These are phyloP conservation scores for Mesorhabditis sp. DNA, from an alignment of 2,888 invertebrate genomes.

Conservation along the genomic window DNA sequence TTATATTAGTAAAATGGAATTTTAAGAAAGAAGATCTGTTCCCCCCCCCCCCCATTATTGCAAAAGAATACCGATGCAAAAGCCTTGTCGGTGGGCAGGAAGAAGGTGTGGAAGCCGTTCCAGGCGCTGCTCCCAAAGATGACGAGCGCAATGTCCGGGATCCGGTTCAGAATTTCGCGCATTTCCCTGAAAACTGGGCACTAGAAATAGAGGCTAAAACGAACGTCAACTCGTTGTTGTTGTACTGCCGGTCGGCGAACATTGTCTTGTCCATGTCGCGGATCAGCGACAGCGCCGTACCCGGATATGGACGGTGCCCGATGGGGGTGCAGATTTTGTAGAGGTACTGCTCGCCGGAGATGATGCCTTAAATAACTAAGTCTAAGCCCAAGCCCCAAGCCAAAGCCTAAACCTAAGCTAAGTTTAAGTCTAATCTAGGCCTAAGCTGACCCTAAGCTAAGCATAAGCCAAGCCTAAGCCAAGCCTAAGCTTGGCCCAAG, in stretches of 20 bases:
- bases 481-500: background rate
- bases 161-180: conserved; percentile 54
- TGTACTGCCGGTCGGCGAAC: conserved; percentile 55
- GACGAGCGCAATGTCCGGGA: conserved; percentile 56
- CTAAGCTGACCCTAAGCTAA: background rate
- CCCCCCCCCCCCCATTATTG: too few relatives aligned
- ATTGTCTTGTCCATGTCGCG: conserved; percentile 47
- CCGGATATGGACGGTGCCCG: conserved; percentile 53
- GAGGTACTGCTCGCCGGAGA: conserved; percentile 57
- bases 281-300: conserved; percentile 54
- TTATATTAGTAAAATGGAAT: background rate
- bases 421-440: background rate
- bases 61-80: too few relatives aligned
- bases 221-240: conserved; percentile 55
- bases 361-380: conserved; percentile 28
- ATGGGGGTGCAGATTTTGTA: conserved; percentile 57
- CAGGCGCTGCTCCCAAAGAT: conserved; percentile 54
- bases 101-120: conserved; percentile 58
- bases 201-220: conserved; percentile 9
- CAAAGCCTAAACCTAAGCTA: background rate
- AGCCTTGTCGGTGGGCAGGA: conserved; percentile 57
- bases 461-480: background rate
- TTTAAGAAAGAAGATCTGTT: too few relatives aligned
- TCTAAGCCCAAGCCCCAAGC: background rate
- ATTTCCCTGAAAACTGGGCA: conserved; percentile 45